Evolutionary conservation across 2,888 invertebrate genomes (phyloP).

Genomic region (Chalcosyrphus nemorum): DNA sequence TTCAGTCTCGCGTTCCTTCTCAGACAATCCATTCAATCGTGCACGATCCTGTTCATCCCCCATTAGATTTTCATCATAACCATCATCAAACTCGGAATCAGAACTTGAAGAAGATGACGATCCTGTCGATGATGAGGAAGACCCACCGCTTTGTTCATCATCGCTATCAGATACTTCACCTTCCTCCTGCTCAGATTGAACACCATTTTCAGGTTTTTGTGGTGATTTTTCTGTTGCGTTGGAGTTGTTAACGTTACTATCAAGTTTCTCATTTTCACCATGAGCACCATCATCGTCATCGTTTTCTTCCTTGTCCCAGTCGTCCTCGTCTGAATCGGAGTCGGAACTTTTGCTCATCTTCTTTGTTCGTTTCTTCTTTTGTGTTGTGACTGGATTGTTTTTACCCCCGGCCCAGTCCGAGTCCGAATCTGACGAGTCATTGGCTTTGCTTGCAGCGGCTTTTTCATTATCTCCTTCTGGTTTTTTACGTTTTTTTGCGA

Average conservation of each 20-base stretch:
- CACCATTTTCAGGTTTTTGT: constrained; percentile 77
- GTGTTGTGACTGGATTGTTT: constrained; percentile 79
- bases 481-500: constrained; percentile 90
- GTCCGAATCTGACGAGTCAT: constrained; percentile 84
- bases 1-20: constrained; percentile 98
- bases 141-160: constrained; percentile 82
- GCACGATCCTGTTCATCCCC: constrained; percentile 98
- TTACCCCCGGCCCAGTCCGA: constrained; percentile 83
- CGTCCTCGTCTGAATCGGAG: constrained; percentile 80
- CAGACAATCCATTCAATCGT: constrained; percentile 94
- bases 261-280: constrained; percentile 52
- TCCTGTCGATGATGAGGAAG: constrained; percentile 75
- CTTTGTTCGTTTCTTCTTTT: constrained; percentile 82
- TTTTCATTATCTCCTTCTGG: constrained; percentile 81
- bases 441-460: constrained; percentile 80
- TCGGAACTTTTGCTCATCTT: constrained; percentile 77
- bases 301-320: constrained; percentile 78
- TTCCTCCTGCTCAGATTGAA: constrained; percentile 88
- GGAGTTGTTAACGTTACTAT: constrained; percentile 73
- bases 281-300: constrained; percentile 79
- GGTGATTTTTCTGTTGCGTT: constrained; percentile 77
- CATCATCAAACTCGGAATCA: constrained; percentile 96
- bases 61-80: constrained; percentile 98
- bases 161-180: constrained; percentile 90
- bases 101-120: constrained; percentile 83